Percentiles rank a stretch among this genome's conserved stretches.
Conservation (phyloP, 2,888 invertebrate genomes). For the Phyllotreta striolata region DNA sequence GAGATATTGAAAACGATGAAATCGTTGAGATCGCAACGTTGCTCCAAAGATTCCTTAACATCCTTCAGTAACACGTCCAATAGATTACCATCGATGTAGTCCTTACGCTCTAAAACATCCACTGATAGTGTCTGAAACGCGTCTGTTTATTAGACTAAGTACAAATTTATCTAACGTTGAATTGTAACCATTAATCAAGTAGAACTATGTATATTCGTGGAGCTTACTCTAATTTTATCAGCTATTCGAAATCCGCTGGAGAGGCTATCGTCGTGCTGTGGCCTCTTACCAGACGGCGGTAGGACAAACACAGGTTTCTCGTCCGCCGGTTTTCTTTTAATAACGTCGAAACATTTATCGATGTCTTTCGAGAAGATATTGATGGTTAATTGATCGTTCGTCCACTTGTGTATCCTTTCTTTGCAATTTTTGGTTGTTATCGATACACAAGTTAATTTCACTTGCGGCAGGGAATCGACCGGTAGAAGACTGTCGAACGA, state of each 20-base stretch:
- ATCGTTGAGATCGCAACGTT: slow-evolving; percentile 56
- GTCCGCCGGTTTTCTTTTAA: slow-evolving; percentile 27
- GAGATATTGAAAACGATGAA: slow-evolving; percentile 48
- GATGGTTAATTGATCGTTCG: slow-evolving; percentile 61
- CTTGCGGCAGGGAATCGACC: slow-evolving; percentile 62
- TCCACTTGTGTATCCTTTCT: slow-evolving; percentile 67
- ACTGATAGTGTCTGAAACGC: slow-evolving; percentile 40
- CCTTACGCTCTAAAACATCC: slow-evolving; percentile 39
- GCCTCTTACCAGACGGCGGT: slow-evolving; percentile 48
- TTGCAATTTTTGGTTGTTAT: slow-evolving; percentile 64
- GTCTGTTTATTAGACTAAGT: background rate
- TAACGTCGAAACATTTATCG: slow-evolving; percentile 34
- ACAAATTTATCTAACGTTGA: too few species aligned
- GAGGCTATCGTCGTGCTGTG: slow-evolving; percentile 48
- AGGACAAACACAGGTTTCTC: slow-evolving; percentile 46
- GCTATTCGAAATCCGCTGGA: slow-evolving; percentile 51
- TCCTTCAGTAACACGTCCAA: slow-evolving; percentile 43
- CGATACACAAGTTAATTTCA: slow-evolving; percentile 63
- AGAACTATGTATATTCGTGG: slow-evolving; percentile 4
- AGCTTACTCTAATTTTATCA: slow-evolving; percentile 50
- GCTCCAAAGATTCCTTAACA: slow-evolving; percentile 43
- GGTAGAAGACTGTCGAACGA: slow-evolving; percentile 63
- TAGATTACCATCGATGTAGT: slow-evolving; percentile 29
- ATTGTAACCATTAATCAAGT: too few species aligned
- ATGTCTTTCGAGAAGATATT: slow-evolving; percentile 58